Evolutionary conservation across 1,140 invertebrate genomes (phyloP).

Genomic region (Heterodera schachtii): DNA sequence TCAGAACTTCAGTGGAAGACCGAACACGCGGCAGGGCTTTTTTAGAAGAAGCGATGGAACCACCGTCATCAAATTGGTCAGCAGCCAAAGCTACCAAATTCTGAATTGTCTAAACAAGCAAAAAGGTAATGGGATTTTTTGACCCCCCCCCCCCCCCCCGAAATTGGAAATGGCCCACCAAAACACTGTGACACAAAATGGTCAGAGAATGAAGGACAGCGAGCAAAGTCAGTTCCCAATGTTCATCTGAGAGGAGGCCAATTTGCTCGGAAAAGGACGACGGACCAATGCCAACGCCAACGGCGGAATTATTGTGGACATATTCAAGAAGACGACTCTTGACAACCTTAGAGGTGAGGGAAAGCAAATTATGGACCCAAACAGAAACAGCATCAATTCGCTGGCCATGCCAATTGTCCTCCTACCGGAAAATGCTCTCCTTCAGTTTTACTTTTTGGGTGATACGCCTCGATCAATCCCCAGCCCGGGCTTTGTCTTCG

Average conservation of each 20-base stretch:
- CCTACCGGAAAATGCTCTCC: too few relatives aligned
- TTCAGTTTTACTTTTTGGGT: too few relatives aligned
- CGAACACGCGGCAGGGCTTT: not conserved
- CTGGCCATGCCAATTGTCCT: too few relatives aligned
- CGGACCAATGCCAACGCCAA: constrained; percentile 50
- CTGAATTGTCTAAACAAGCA: constrained; percentile 13
- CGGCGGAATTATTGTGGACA: constrained; percentile 7
- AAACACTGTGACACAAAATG: constrained; percentile 6
- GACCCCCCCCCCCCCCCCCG: not conserved
- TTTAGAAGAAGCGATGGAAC: not conserved
- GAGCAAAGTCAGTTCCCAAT: constrained; percentile 17
- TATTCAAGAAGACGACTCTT: constrained; percentile 53
- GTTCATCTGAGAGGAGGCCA: not conserved
- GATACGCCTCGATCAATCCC: too few relatives aligned
- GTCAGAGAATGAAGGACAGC: constrained; percentile 20
- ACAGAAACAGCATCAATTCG: not conserved
- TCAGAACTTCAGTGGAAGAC: not conserved
- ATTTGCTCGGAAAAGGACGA: constrained; percentile 34
- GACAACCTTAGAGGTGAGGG: constrained; percentile 43
- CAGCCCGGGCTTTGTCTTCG: too few relatives aligned
- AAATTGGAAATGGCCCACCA: constrained; percentile 55
- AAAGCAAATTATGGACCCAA: not conserved
- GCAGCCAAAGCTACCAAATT: constrained; percentile 15
- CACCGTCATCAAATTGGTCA: not conserved
- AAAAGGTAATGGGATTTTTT: not conserved